Evolutionary conservation across 2,797 vertebrate species (phyloP), one percentile per base, ranked within the genome.

Genomic region (Ctenosaura bakeri): DNA sequence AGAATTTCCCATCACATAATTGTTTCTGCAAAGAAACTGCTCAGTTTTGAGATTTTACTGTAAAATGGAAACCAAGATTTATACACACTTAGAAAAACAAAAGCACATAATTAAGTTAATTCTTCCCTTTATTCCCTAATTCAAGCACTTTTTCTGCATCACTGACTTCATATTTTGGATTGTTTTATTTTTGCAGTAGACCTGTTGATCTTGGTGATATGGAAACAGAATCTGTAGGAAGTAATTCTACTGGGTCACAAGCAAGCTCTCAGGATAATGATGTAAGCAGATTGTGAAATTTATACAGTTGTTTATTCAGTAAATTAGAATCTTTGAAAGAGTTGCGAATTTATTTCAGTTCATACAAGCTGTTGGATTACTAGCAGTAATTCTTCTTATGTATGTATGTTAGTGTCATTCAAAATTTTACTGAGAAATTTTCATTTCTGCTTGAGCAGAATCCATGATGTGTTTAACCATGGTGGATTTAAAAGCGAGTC

Each of bases 201-300:
- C 97, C 98, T 83, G 97, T 99, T 85, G 98, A 97, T 89, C 97
- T 99, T 0, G 98, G 98, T 26, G 98, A 98, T 71, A 98, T 99
- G 98, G 98, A 99, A 95, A 98, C 98, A 0, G 98, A 98, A 90
- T 97, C 98, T 66, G 96, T 97, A 0, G 97, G 97, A 10, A 96
- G 97, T 90, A 95, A 97, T 92, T 96, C 97, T 0, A 94, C 97
- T 59, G 97, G 96, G 85, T 97, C 97, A 83, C 97, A 96, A 71
- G 88, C 90, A 0, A 96, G 94, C 90, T 95, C 94, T 50, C 97
- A 97, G 52, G 96, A 96, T 32, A 95, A 95, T 79, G 92, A 94
- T 18, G 97, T 98, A 95, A 97, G 97, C 91, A n/a, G 64, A 7
- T 77, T 3, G 5, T 32, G 46, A 78, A 84, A 26, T 46, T 82